Evolutionary conservation across 64 coral and sea anemone species (phyloP).

Genomic region (Montipora capricornis): DNA sequence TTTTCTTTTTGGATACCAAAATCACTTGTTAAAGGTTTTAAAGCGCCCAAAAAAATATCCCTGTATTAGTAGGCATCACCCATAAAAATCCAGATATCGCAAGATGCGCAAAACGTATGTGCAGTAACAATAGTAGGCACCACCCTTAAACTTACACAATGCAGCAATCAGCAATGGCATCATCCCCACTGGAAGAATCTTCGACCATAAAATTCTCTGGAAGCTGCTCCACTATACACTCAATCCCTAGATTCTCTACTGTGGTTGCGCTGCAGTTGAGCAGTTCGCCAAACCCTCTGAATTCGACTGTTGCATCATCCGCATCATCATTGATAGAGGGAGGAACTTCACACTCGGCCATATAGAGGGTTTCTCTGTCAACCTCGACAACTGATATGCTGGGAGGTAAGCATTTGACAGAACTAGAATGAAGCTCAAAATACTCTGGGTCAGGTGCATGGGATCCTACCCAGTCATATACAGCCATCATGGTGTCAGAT

Average conservation of each 20-base stretch:
- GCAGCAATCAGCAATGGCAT: background rate
- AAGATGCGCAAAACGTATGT: too few species aligned
- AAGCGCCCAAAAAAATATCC: too few species aligned
- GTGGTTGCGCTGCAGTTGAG: background rate
- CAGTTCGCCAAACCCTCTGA: background rate
- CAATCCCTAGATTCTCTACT: background rate
- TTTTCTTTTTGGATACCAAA: too few species aligned
- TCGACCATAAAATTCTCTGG: background rate
- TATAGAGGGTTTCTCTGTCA: constrained; percentile 16
- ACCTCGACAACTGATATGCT: background rate
- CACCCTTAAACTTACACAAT: background rate
- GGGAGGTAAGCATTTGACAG: constrained; percentile 20
- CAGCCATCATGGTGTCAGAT: background rate
- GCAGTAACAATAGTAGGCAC: too few species aligned
- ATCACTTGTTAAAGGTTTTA: too few species aligned
- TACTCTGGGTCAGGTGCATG: constrained; percentile 5
- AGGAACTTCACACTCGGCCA: constrained; percentile 2
- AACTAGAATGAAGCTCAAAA: constrained; percentile 23
- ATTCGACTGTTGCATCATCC: background rate
- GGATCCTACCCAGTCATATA: constrained; percentile 19
- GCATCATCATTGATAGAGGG: background rate
- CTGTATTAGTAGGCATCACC: too few species aligned
- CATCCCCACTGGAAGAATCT: background rate
- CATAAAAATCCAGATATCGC: too few species aligned
- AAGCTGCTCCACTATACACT: background rate